Evolutionary conservation across 2,797 vertebrate species (phyloP).

Genomic region (Coilia nasus): DNA sequence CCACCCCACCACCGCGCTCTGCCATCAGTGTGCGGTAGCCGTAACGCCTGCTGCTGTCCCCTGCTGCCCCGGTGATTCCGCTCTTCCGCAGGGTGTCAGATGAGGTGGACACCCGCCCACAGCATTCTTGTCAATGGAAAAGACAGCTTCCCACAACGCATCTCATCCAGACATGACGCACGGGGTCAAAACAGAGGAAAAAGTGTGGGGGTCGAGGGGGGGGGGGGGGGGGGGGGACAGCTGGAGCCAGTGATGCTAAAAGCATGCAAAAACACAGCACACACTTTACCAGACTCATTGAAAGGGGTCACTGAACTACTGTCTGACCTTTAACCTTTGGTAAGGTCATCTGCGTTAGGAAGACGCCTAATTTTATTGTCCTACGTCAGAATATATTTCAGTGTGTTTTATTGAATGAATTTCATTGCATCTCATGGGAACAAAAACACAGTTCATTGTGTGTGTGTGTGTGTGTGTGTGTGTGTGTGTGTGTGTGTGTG

Average conservation of each 20-base stretch:
- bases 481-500: too few relatives aligned
- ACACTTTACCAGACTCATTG: slow-evolving; percentile 19
- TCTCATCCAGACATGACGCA: slow-evolving; percentile 42
- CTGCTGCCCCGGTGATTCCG: slow-evolving; percentile 35
- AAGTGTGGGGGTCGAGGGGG: neutral
- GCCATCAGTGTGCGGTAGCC: slow-evolving; percentile 5
- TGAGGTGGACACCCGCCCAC: slow-evolving; percentile 26
- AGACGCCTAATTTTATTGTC: neutral
- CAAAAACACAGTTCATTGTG: neutral
- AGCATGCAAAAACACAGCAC: slow-evolving; percentile 12
- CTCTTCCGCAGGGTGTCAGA: slow-evolving; percentile 27
- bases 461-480: too few relatives aligned
- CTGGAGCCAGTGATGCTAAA: slow-evolving; percentile 13
- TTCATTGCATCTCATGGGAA: neutral
- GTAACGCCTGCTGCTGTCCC: slow-evolving; percentile 1
- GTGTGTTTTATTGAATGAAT: neutral
- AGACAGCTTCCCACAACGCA: slow-evolving; percentile 25
- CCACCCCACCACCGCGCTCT: neutral
- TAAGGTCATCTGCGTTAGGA: neutral
- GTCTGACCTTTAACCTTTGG: slow-evolving; percentile 35
- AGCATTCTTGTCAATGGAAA: slow-evolving; percentile 40
- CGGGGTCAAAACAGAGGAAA: slow-evolving; percentile 21
- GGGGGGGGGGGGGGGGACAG: neutral
- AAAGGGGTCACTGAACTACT: slow-evolving; percentile 23
- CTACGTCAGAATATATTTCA: neutral